These are phyloP conservation scores for Odocoileus virginianus DNA, from an alignment of 2,113 vertebrate genomes.

Conservation along the genomic window DNA sequence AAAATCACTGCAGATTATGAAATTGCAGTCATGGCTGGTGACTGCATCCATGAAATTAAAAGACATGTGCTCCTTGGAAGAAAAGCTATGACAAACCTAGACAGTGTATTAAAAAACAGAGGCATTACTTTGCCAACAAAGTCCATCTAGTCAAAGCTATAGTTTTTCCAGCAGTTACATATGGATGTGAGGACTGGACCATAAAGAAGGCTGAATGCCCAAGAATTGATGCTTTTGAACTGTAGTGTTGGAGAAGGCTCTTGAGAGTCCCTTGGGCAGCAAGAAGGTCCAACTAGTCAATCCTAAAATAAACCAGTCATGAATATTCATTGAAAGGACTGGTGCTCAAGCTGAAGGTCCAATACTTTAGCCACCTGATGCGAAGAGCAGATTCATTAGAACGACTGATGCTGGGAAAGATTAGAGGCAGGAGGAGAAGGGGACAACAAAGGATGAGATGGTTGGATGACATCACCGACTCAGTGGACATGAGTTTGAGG, in stretches of 20 bases:
- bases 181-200: not conserved
- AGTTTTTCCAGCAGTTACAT: not conserved
- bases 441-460: not conserved
- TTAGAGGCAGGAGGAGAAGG: not conserved
- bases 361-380: not conserved
- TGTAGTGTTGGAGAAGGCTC: not conserved
- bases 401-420: not conserved
- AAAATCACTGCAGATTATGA: not conserved
- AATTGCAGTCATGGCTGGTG: not conserved
- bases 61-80: not conserved
- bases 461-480: not conserved
- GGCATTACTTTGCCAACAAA: not conserved
- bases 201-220: not conserved
- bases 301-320: not conserved
- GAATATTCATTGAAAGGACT: not conserved
- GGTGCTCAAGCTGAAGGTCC: not conserved
- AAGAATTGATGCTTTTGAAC: not conserved
- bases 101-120: not conserved
- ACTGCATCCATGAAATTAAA: not conserved
- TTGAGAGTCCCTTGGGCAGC: not conserved
- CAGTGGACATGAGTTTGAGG: not conserved
- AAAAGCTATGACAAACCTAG: not conserved
- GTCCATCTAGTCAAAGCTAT: not conserved
- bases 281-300: not conserved
- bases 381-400: not conserved